These are phyloP conservation scores for Rhagonycha fulva DNA, from an alignment of 2,888 invertebrate species.

Conservation along the genomic window DNA sequence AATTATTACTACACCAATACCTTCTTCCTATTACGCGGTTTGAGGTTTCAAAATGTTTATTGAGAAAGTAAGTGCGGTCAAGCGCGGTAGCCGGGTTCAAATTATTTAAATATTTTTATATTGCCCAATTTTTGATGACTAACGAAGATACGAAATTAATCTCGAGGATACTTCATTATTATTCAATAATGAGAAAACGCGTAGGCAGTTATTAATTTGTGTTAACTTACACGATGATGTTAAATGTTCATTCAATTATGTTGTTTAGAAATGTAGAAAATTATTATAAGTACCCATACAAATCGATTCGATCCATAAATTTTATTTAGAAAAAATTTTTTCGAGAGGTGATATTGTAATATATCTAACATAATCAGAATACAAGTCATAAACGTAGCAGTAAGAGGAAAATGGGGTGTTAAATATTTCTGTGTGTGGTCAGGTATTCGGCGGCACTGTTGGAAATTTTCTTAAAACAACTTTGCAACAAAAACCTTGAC, in stretches of 20 bases:
- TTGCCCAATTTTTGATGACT: not conserved
- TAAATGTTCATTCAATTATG: no score
- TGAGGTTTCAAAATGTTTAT: not conserved
- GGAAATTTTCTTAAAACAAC: not conserved
- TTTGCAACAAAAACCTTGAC: not conserved
- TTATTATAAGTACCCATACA: no score
- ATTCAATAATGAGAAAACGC: not conserved
- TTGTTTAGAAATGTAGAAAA: no score
- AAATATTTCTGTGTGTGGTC: not conserved
- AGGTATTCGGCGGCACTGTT: not conserved
- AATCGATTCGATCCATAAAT: not conserved
- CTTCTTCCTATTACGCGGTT: not conserved
- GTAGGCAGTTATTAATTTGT: not conserved
- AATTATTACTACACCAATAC: not conserved
- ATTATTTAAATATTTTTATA: not conserved
- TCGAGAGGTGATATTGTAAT: not conserved
- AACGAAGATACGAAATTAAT: not conserved
- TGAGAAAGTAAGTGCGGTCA: not conserved
- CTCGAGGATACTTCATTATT: not conserved
- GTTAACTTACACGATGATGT: no score
- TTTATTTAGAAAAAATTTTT: not conserved
- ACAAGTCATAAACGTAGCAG: no score
- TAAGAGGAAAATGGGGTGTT: not conserved
- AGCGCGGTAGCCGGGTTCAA: not conserved
- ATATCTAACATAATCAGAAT: no score